A percentile compares a stretch with the other conserved stretches of the same genome.
phyloP scores from a whole-genome alignment of 1,140 invertebrate species.

The Tetramorium simillimum region DNA sequence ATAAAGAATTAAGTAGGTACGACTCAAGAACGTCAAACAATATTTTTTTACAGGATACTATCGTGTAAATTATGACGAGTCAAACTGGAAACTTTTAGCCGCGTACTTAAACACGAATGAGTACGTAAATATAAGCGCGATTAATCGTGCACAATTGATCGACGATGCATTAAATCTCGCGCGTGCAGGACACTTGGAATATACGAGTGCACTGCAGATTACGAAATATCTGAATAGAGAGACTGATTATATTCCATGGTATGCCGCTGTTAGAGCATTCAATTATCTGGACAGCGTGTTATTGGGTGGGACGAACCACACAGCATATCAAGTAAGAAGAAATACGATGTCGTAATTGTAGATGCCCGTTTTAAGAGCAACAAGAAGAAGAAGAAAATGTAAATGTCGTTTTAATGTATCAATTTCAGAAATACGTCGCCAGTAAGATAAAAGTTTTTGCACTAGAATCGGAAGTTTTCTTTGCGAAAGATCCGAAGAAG shows the following conservation, averaged over 20 bases:
- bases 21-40: background rate
- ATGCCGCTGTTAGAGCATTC: constrained; percentile 83
- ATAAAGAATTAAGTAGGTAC: background rate
- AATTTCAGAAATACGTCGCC: constrained; percentile 53
- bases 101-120: constrained; percentile 81
- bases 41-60: constrained; percentile 82
- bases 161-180: constrained; percentile 89
- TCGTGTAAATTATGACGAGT: constrained; percentile 85
- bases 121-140: constrained; percentile 78
- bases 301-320: constrained; percentile 44
- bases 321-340: constrained; percentile 57
- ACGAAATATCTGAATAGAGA: constrained; percentile 87
- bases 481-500: too few relatives aligned
- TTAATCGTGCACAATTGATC: constrained; percentile 88
- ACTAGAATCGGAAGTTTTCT: accelerated
- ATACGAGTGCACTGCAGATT: too few relatives aligned
- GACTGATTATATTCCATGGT: constrained; percentile 89
- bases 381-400: background rate
- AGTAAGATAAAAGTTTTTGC: background rate
- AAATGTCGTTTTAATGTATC: background rate
- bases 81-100: constrained; percentile 83
- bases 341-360: background rate
- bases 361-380: background rate
- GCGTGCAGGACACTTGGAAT: too few relatives aligned
- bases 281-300: constrained; percentile 84